Evolutionary conservation across 2,113 vertebrate species (phyloP), one percentile per base, ranked within the genome.

Genomic region (Petrocephalus zakoni): DNA sequence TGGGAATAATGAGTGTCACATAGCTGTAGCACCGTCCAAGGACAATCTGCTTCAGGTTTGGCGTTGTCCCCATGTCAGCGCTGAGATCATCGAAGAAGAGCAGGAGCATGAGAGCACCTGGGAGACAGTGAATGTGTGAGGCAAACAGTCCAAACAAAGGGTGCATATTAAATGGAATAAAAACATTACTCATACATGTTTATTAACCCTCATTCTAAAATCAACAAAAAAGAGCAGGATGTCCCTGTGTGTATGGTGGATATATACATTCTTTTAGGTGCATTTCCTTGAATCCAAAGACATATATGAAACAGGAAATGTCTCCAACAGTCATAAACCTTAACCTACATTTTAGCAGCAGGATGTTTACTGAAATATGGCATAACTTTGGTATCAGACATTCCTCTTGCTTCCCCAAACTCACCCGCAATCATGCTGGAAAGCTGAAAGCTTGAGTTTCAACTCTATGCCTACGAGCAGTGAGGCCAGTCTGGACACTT

Each of bases 11-110:
- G 1, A 95, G 90, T 0, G 92, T 92, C 85, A 93, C 92, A 89
- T 96, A 96, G 61, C 87, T 91, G 90, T 93, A 94, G 61, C 95
- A 96, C 47, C 95, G 92, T 82, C 95, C 95, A 22, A 94, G 89
- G 88, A 94, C 95, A 22, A 96, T 96, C 89, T 94, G 91, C 84
- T 93, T 94, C 49, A 96, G 91, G 91, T 96, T 93, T 10, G 93
- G 92, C 0, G 95, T 96, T 0, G 95, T 96, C 25, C 95, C 95
- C 19, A 90, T 88, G 85, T 92, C 92, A 2, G 90, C 88, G 1
- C 10, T 0, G 56, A 90, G 49, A 2, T 87, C 88, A 87, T 64
- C 34, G 0, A 22, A 34, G 51, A 93, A 87, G 64, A 94, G 72
- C 64, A 91, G 88, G 17, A 93, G 55, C 75, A 90, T 7, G 37